Base-by-base conservation (phyloP, 2,888 invertebrate species). In the Drosophila bunnanda region DNA sequence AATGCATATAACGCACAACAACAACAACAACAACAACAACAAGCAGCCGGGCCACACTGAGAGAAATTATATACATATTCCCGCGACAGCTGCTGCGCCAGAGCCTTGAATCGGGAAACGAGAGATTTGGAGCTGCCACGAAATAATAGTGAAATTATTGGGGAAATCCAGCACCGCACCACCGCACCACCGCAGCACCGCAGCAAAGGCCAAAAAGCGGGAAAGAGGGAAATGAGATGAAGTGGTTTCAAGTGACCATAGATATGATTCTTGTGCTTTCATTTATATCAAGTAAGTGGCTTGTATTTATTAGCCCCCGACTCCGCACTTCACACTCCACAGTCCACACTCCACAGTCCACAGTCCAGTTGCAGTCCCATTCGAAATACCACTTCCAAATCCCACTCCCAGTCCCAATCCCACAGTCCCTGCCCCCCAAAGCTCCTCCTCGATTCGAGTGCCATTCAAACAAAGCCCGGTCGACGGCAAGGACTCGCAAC, bases 171-270 rank as follows among this genome's bases (percentile, higher is more conserved):
- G 17, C 30, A 56, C 41, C 34, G 58, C 53, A 36, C 58, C 30
- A 30, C 32, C 32, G 28, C 28, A 53, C 38, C 58, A 68, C 61
- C 62, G 62, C 75, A 78, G 64, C 46, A 65, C 43, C 22, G 48
- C 48, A 30, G 57, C 76, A 74, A 69, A 64, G 78, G 81, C 89
- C 50, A 80, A 76, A 75, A 80, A 82, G 86, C 87, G 89, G 89
- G 87, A 85, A 90, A 92, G 86, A 91, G 92, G 92, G 92, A 92
- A 91, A 92, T 92, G 92, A 92, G 91, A 92, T 92, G 92, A 92
- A 92, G 92, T 92, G 92, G 92, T 92, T 92, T 92, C 92, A 92
- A 92, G 92, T 91, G 90, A 91, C 92, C 91, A 91, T 92, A 91
- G 92, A 92, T 90, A 92, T 92, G 92, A 92, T 92, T 90, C 91